Base-by-base conservation (phyloP, 2,797 vertebrate species). In the Lepilemur septentrionalis region DNA sequence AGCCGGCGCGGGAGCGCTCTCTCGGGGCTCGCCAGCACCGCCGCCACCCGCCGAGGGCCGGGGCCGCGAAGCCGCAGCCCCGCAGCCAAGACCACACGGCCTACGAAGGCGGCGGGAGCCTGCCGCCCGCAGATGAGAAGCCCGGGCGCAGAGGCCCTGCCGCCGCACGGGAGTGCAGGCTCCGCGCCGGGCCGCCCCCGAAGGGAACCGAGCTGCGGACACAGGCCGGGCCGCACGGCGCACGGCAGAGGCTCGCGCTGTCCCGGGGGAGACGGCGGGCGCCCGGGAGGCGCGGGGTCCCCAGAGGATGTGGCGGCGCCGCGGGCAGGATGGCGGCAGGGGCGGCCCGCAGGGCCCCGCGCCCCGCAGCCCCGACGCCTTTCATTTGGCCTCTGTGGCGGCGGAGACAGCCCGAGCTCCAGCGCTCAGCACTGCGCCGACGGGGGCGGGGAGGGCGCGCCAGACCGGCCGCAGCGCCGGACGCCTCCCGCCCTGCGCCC, bases 331-430 rank as follows among this genome's bases (percentile, higher is more conserved):
- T 81, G 65, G 50, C 41, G 81, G 89, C 89, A 72, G 91, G 80
- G 89, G 50, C 7, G 32, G 52, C 61, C 61, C 13, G 75, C 57
- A 12, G 93, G 94, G 82, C 97, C 98, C 96, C 97, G 95, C 97
- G 96, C 97, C 95, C 95, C 79, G 81, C 91, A 91, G 43, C 96
- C 96, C 97, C 81, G 95, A 97, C 97, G 98, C 98, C 98, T 99
- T 97, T 98, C 98, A 97, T 98, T 98, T 98, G 98, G 98, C 98
- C 98, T 98, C 98, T 98, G 98, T 98, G 98, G 98, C 96, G 90
- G 43, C 63, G 28, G 59, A 84, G 72, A 63, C 93, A 50, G 69
- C 97, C 98, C 97, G 82, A 95, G 94, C 95, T 93, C 93, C 96
- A 80, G 91, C 95, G 75, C 46, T 82, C 76, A 98, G 96, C 98